Evolutionary conservation across 2,113 vertebrate genomes (phyloP).

Genomic region (Psephotus haematonotus): DNA sequence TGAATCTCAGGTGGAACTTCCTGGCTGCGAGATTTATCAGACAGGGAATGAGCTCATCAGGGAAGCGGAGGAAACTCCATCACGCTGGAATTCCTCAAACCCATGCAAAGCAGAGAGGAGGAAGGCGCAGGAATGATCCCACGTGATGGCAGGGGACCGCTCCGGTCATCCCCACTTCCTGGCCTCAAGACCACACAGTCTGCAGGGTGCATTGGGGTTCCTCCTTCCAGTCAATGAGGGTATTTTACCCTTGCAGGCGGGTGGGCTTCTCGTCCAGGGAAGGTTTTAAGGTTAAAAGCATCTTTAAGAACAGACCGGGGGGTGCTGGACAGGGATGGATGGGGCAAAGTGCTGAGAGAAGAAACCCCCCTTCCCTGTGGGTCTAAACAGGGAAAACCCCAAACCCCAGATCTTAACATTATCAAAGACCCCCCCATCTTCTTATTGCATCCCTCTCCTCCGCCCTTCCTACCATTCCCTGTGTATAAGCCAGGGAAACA

Average conservation of each 20-base stretch:
- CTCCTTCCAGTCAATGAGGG: neutral
- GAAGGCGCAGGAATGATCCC: neutral
- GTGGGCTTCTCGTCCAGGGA: neutral
- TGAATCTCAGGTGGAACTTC: slow-evolving; percentile 52
- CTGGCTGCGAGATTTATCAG: neutral
- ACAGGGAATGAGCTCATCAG: slow-evolving; percentile 39
- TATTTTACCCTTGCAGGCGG: neutral
- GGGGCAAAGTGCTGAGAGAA: neutral
- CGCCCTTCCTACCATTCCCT: neutral
- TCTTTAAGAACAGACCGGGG: neutral
- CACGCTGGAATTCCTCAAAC: slow-evolving; percentile 19
- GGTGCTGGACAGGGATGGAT: rapidly evolving
- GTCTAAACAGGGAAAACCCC: neutral
- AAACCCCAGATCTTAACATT: neutral
- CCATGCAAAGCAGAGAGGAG: neutral
- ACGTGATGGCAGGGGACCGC: neutral
- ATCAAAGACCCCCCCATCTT: neutral
- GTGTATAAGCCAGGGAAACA: rapidly evolving
- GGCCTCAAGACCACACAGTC: neutral
- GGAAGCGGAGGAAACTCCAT: slow-evolving; percentile 41
- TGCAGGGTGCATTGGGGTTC: neutral
- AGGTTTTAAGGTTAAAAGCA: rapidly evolving
- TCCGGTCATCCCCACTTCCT: neutral
- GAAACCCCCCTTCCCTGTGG: neutral
- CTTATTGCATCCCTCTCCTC: neutral